Base-by-base conservation (phyloP, 2,888 invertebrate genomes). In the Arctia plantaginis region DNA sequence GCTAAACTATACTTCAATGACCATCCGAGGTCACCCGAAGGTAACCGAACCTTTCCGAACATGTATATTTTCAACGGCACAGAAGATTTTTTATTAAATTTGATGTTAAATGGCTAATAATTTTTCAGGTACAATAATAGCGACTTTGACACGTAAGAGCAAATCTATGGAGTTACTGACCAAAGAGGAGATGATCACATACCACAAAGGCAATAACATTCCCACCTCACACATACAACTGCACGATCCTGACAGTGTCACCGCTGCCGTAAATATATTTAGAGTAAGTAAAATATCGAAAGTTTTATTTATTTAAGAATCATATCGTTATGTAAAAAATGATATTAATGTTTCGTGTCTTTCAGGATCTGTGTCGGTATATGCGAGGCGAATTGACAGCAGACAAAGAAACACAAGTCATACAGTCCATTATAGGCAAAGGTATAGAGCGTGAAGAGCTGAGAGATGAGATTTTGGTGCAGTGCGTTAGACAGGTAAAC, bases 1-100 rank as follows among this genome's bases (percentile, higher is more conserved):
- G 99, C 99, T n/a, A 98, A 99, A 88, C 97, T 98, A 79, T 98
- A 98, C 93, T 99, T 98, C 94, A 99, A 99, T 91, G 97, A 97
- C 72, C 99, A 99, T 87, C 98, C 98, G 81, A 95, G 98, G 66
- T 97, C 98, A 23, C 98, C 98, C 1, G 98, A 98, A 95, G 98
- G 98, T 96, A 88, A 76, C 73, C 27, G 59, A 65, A 59, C 18
- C 4, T 41, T 41, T 15, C 44, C 41, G 66, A 66, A 66, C 10
- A n/a, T 13, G 35, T 35, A 35, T 35, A 35, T 35, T 35, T 35
- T 35, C 6, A 35, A 35, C 6, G 35, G 3, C 35, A 4, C 41
- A 41, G 39, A 64, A 18, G 7, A 35, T 33, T 41, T 7, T 35
- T 66, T 20, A 23, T 23, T 39, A 66, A 23, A 23, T 3, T n/a